Conservation (phyloP, 2,113 vertebrate genomes). For the Arenaria interpres region DNA sequence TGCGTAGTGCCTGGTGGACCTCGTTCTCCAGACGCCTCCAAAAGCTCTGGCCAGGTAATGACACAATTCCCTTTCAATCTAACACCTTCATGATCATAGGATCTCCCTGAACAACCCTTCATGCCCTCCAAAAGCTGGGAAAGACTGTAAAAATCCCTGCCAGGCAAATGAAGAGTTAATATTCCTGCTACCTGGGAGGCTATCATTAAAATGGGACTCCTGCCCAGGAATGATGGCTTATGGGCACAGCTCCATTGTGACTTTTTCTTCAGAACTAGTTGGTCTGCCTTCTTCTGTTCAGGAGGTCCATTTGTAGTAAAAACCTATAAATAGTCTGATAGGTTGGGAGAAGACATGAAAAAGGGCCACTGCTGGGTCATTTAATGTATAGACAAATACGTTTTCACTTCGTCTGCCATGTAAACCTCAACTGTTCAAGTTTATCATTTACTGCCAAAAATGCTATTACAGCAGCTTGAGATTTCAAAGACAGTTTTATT, state of each 20-base stretch:
- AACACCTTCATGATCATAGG: background rate
- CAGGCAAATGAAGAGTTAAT: conserved; percentile 25
- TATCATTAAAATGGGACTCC: background rate
- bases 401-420: background rate
- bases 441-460: conserved; percentile 68
- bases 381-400: conserved; percentile 53
- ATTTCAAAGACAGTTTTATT: conserved; percentile 58
- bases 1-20: background rate
- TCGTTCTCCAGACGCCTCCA: background rate
- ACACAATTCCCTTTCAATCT: background rate
- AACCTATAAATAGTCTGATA: conserved; percentile 19
- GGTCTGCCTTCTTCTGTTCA: background rate
- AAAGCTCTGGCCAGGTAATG: background rate
- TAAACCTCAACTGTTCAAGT: conserved; percentile 57
- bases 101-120: background rate
- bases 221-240: background rate
- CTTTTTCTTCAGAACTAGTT: background rate
- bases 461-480: conserved; percentile 55
- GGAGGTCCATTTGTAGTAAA: conserved; percentile 33
- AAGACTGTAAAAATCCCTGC: background rate
- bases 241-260: background rate
- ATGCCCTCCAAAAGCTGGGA: background rate
- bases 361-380: background rate
- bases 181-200: background rate
- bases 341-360: background rate